Conservation (phyloP, 2,888 invertebrate genomes). For the Lomographa bimaculata region DNA sequence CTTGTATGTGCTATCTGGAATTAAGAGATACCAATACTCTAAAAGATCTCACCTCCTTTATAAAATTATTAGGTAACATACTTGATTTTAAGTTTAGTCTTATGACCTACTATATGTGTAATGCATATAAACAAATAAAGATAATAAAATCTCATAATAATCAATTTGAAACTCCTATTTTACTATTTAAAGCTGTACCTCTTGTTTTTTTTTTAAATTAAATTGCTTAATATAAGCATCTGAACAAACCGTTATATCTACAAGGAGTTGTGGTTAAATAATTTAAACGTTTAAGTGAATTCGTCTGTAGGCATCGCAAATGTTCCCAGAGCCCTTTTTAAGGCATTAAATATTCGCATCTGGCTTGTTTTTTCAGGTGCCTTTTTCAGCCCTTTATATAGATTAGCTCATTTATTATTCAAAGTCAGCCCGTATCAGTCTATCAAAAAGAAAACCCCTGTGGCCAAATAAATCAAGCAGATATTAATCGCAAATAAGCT, state of each 20-base stretch:
- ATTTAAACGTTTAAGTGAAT: conserved; percentile 55
- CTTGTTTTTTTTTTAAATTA: no score
- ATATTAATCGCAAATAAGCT: conserved; percentile 33
- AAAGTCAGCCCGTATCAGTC: conserved; percentile 36
- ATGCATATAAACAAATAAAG: no score
- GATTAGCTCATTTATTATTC: conserved; percentile 51
- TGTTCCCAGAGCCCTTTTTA: conserved; percentile 52
- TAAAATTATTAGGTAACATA: no score
- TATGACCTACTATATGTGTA: no score
- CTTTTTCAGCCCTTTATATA: conserved; percentile 45
- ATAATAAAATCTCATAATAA: no score
- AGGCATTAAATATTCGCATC: conserved; percentile 57
- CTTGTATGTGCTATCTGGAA: no score
- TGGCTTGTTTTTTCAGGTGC: conserved; percentile 50
- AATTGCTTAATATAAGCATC: no score
- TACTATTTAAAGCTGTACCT: no score
- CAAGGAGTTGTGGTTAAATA: conserved; percentile 39
- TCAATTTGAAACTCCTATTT: no score
- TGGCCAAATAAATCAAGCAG: conserved; percentile 33
- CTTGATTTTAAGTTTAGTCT: no score
- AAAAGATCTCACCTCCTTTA: no score
- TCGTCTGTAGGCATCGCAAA: conserved; percentile 49
- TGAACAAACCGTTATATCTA: conserved; percentile 25
- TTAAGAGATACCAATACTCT: no score
- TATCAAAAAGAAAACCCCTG: conserved; percentile 33